These are phyloP conservation scores for Lucinisca nassula DNA, from an alignment of 2,888 invertebrate genomes.

Conservation along the genomic window DNA sequence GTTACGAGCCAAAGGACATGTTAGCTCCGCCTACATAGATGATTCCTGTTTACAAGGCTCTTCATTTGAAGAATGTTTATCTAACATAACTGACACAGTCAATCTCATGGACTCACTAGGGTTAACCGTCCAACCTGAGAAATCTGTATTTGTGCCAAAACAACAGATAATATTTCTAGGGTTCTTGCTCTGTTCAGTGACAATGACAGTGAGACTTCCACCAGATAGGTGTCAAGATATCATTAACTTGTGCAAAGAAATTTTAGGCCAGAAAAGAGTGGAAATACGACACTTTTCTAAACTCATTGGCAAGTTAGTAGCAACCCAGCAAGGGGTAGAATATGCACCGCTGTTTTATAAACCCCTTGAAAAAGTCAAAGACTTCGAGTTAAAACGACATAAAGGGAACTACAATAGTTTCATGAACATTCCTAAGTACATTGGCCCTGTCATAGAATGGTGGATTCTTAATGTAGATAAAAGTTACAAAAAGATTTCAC, in stretches of 20 bases:
- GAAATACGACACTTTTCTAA: constrained; percentile 43
- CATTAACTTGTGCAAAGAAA: neutral
- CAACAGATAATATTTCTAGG: constrained; percentile 61
- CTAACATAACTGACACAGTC: constrained; percentile 32
- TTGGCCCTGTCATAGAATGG: constrained; percentile 26
- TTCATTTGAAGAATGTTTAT: constrained; percentile 22
- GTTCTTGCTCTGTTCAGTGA: constrained; percentile 59
- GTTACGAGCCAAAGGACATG: too few relatives aligned
- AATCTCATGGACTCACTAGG: constrained; percentile 54
- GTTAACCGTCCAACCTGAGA: constrained; percentile 59
- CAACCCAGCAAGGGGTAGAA: constrained; percentile 44
- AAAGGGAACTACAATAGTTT: constrained; percentile 49
- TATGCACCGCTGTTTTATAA: constrained; percentile 58
- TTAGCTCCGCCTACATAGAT: constrained; percentile 51
- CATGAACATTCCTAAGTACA: constrained; percentile 5
- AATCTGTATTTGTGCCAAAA: constrained; percentile 55
- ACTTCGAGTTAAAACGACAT: constrained; percentile 25
- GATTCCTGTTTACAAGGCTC: constrained; percentile 50
- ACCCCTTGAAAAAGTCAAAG: constrained; percentile 45
- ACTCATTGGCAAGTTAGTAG: constrained; percentile 55
- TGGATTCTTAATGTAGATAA: constrained; percentile 40
- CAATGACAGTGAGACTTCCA: constrained; percentile 49
- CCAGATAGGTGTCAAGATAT: constrained; percentile 23
- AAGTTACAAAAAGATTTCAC: neutral
- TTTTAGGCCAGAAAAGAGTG: neutral